Conservation (phyloP, 2,797 vertebrate species). For the Carduelis carduelis region DNA sequence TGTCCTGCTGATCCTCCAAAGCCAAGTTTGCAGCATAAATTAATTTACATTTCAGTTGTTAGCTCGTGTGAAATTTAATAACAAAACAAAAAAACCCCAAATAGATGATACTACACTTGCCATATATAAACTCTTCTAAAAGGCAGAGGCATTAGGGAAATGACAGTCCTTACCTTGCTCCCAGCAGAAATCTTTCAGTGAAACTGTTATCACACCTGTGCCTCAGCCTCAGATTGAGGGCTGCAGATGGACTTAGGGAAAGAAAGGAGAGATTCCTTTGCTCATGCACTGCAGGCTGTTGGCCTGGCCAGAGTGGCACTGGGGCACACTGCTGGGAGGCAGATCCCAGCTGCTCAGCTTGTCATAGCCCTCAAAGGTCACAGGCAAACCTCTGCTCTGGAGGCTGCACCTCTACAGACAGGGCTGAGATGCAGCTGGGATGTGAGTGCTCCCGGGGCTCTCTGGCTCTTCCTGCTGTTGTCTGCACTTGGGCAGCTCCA, state of each 20-base stretch:
- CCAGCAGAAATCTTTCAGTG: neutral
- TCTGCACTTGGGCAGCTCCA: neutral
- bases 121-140: neutral
- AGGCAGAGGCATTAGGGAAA: neutral
- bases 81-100: neutral
- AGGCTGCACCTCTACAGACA: neutral
- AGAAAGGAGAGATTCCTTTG: neutral
- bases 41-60: neutral
- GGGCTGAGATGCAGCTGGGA: neutral
- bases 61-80: neutral
- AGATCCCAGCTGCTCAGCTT: neutral
- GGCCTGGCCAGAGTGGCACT: neutral
- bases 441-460: accelerated
- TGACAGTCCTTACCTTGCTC: neutral
- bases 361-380: neutral
- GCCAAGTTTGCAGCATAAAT: neutral
- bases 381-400: neutral
- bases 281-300: neutral
- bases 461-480: neutral
- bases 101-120: neutral
- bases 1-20: neutral
- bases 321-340: accelerated
- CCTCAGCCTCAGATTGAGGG: no score
- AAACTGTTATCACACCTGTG: neutral
- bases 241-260: neutral